A percentile compares a stretch with the other conserved stretches of the same genome.
These are phyloP conservation scores for Pachyramphus minor DNA, from an alignment of 2,113 vertebrate genomes.

Conservation along the genomic window DNA sequence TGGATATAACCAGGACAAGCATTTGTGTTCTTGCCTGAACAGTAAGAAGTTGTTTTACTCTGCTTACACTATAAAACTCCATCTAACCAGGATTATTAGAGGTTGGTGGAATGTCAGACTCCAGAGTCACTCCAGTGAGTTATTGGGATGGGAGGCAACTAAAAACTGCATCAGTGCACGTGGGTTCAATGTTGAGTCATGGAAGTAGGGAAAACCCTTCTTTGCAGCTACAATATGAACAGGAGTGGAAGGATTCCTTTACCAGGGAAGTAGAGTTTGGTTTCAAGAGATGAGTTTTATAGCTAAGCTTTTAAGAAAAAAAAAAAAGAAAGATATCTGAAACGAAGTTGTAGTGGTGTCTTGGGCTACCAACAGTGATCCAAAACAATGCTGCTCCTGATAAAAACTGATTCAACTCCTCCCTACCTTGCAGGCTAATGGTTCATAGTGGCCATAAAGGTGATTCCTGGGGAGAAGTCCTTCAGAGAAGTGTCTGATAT, in stretches of 20 bases:
- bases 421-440: background rate
- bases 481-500: background rate
- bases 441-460: accelerated
- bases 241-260: background rate
- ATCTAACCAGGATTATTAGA: background rate
- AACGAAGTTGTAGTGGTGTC: background rate
- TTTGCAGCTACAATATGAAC: background rate
- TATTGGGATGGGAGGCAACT: background rate
- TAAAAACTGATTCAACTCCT: accelerated
- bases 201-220: background rate
- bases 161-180: background rate
- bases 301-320: background rate
- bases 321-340: background rate
- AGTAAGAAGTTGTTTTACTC: background rate
- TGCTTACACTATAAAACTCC: background rate
- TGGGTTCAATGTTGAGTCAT: background rate
- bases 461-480: background rate
- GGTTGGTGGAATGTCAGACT: background rate
- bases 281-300: background rate
- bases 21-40: background rate
- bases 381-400: background rate
- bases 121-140: background rate
- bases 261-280: background rate
- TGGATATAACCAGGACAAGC: background rate
- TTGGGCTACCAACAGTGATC: background rate